Evolutionary conservation across 2,797 vertebrate species (phyloP).

Genomic region (Chelon labrosus): DNA sequence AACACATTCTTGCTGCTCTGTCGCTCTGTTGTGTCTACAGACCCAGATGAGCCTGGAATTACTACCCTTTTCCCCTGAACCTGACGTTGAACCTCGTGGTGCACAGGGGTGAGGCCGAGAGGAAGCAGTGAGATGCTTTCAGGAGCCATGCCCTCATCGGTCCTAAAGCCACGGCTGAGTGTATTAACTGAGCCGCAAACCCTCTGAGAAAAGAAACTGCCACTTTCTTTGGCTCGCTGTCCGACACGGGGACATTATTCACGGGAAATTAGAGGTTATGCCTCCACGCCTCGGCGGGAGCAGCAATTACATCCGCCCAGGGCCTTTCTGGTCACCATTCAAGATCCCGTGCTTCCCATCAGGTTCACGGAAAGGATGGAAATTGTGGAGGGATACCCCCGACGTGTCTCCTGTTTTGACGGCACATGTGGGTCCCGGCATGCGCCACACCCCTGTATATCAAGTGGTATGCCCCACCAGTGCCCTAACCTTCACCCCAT

Average conservation of each 20-base stretch:
- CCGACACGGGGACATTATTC: conserved; percentile 79
- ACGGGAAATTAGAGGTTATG: conserved; percentile 82
- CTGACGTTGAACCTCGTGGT: conserved; percentile 35
- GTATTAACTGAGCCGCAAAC: conserved; percentile 80
- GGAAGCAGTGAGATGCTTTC: conserved; percentile 54
- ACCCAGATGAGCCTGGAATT: not conserved
- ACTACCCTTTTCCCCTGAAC: conserved; percentile 6
- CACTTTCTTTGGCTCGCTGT: conserved; percentile 73
- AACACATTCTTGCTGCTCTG: not conserved
- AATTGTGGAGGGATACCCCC: conserved; percentile 71
- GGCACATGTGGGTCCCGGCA: conserved; percentile 34
- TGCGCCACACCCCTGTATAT: conserved; percentile 57
- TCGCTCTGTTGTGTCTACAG: conserved; percentile 6
- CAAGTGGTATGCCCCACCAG: conserved; percentile 44
- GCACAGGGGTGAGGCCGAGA: conserved; percentile 23
- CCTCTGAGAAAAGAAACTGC: conserved; percentile 81
- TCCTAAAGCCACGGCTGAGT: conserved; percentile 75
- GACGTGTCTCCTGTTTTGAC: conserved; percentile 57
- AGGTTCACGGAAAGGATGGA: conserved; percentile 46
- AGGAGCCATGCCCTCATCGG: conserved; percentile 61
- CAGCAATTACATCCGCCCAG: conserved; percentile 76
- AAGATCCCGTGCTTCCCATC: conserved; percentile 61
- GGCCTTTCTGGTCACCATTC: conserved; percentile 68
- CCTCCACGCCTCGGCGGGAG: conserved; percentile 68
- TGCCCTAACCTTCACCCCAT: conserved; percentile 62